These are phyloP conservation scores for Tympanoctomys barrerae DNA, from an alignment of 2,797 vertebrate species.

Conservation along the genomic window DNA sequence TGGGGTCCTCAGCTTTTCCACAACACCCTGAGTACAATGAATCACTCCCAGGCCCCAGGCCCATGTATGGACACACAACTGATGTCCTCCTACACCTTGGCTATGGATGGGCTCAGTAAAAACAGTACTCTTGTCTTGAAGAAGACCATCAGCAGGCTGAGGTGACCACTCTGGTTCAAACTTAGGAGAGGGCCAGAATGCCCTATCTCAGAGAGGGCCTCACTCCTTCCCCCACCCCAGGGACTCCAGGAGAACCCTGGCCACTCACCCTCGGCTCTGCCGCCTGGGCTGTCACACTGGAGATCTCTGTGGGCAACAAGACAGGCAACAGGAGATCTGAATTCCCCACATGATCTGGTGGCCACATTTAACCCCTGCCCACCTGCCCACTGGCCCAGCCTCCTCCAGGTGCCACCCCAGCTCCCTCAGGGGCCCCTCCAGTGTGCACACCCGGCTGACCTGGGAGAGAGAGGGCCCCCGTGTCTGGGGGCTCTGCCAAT, in stretches of 20 bases:
- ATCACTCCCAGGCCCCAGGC: not conserved
- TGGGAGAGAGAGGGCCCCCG: slow-evolving; percentile 76
- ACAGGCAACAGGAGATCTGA: slow-evolving; percentile 52
- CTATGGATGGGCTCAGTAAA: not conserved
- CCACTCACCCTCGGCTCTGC: slow-evolving; percentile 90
- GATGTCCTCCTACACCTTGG: not conserved
- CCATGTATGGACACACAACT: not conserved
- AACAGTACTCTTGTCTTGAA: not conserved
- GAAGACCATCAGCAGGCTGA: not conserved
- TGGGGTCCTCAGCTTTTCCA: not conserved
- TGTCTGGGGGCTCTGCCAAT: slow-evolving; percentile 73
- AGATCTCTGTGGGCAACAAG: slow-evolving; percentile 87
- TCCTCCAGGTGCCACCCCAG: not conserved
- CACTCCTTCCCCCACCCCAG: not conserved
- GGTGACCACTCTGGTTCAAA: not conserved
- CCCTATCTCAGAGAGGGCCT: not conserved
- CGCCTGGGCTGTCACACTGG: slow-evolving; percentile 89
- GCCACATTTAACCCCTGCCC: not conserved
- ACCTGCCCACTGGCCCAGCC: not conserved
- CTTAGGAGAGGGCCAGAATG: not conserved
- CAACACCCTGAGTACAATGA: not conserved
- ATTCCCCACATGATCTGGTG: not conserved
- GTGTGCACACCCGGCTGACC: slow-evolving; percentile 64
- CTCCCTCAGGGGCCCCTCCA: not conserved
- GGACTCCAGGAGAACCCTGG: not conserved